A percentile compares a stretch with the other conserved stretches of the same genome.
Conservation (phyloP, 92 coral and sea anemone genomes). For the Scolanthus callimorphus region DNA sequence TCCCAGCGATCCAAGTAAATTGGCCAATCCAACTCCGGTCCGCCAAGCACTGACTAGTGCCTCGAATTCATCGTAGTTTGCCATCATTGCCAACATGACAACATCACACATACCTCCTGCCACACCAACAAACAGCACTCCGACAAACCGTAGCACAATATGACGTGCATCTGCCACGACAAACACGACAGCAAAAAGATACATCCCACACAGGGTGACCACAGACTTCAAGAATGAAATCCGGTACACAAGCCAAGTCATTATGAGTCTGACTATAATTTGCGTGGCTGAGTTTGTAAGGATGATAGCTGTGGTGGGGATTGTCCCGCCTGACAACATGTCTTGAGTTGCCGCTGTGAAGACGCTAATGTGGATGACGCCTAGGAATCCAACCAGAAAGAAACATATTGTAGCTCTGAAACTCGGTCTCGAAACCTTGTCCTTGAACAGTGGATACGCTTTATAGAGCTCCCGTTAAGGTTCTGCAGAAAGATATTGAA, state of each 20-base stretch:
- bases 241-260: neutral
- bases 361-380: too few relatives aligned
- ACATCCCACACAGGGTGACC: neutral
- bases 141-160: neutral
- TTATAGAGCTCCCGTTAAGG: too few relatives aligned
- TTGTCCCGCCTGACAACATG: too few relatives aligned
- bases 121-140: neutral
- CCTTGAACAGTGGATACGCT: too few relatives aligned
- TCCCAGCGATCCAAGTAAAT: neutral
- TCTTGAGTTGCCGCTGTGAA: too few relatives aligned
- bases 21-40: neutral
- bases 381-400: too few relatives aligned
- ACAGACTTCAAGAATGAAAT: neutral
- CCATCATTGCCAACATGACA: neutral
- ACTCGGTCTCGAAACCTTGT: too few relatives aligned
- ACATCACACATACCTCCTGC: neutral
- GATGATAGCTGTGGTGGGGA: neutral
- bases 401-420: too few relatives aligned
- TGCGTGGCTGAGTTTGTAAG: neutral
- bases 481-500: too few relatives aligned
- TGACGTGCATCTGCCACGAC: neutral
- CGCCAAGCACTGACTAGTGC: neutral
- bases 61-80: constrained; percentile 1
- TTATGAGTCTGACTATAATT: neutral
- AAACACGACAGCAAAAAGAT: neutral